Conservation (phyloP, 2,113 vertebrate genomes). For the Eudyptes chrysolophus region DNA sequence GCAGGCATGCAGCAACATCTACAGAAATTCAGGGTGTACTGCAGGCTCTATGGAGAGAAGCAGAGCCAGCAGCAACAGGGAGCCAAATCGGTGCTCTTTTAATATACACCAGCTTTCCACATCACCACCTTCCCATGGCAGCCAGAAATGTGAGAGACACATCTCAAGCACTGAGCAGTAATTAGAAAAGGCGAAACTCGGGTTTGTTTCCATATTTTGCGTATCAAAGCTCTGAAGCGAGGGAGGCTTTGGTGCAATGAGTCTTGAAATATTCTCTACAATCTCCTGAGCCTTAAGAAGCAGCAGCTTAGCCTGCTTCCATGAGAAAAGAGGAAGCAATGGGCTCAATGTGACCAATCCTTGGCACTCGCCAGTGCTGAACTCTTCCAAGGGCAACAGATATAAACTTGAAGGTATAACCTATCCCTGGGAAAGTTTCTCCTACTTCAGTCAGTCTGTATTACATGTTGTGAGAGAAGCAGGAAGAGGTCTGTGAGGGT, state of each 20-base stretch:
- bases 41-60: background rate
- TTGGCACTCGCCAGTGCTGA: background rate
- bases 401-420: background rate
- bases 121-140: constrained; percentile 62
- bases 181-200: constrained; percentile 57
- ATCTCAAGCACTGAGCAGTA: constrained; percentile 49
- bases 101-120: constrained; percentile 64
- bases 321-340: background rate
- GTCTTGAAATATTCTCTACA: constrained; percentile 28
- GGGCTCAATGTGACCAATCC: background rate
- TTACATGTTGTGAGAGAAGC: background rate
- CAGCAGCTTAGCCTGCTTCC: background rate
- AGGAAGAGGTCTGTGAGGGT: background rate
- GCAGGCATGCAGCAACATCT: constrained; percentile 66
- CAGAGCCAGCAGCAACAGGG: constrained; percentile 33
- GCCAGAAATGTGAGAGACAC: constrained; percentile 60
- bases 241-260: constrained; percentile 32
- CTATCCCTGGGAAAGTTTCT: background rate
- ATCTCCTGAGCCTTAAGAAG: background rate
- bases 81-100: background rate
- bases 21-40: constrained; percentile 65
- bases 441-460: background rate
- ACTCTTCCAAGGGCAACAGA: background rate
- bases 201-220: constrained; percentile 41
- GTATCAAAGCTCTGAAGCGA: constrained; percentile 32